Conservation (phyloP, 2,888 invertebrate genomes). For the Aromia moschata region DNA sequence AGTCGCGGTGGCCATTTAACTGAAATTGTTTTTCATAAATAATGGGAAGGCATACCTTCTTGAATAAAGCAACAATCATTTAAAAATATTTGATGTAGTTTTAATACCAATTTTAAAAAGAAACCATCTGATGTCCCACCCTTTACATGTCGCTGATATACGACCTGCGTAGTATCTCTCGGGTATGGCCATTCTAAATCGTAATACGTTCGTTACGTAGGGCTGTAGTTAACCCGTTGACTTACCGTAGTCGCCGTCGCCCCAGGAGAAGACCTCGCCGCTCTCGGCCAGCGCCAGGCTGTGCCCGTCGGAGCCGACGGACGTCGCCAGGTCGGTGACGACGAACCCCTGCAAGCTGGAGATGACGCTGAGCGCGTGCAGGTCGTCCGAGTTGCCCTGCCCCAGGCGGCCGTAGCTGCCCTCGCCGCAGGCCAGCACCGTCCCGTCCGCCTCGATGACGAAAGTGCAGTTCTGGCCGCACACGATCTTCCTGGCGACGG, state of each 20-base stretch:
- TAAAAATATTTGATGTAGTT: too few species aligned
- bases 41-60: too few species aligned
- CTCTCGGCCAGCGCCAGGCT: slow-evolving; percentile 72
- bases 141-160: background rate
- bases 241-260: slow-evolving; percentile 74
- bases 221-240: slow-evolving; percentile 31
- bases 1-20: too few species aligned
- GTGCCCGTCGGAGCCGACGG: slow-evolving; percentile 73
- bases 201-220: too few species aligned
- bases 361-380: slow-evolving; percentile 67
- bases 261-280: slow-evolving; percentile 75
- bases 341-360: slow-evolving; percentile 72
- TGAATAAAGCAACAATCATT: too few species aligned
- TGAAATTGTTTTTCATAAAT: too few species aligned
- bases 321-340: slow-evolving; percentile 70
- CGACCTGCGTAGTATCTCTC: background rate
- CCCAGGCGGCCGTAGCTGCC: slow-evolving; percentile 73
- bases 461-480: slow-evolving; percentile 76
- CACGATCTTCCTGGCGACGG: slow-evolving; percentile 67
- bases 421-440: slow-evolving; percentile 72
- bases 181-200: too few species aligned
- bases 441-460: slow-evolving; percentile 68
- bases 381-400: slow-evolving; percentile 71
- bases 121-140: too few species aligned
- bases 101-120: too few species aligned